Percentiles rank a stretch among this genome's conserved stretches.
Conservation (phyloP, 2,888 invertebrate genomes). For the Hirtodrosophila trivittata region DNA sequence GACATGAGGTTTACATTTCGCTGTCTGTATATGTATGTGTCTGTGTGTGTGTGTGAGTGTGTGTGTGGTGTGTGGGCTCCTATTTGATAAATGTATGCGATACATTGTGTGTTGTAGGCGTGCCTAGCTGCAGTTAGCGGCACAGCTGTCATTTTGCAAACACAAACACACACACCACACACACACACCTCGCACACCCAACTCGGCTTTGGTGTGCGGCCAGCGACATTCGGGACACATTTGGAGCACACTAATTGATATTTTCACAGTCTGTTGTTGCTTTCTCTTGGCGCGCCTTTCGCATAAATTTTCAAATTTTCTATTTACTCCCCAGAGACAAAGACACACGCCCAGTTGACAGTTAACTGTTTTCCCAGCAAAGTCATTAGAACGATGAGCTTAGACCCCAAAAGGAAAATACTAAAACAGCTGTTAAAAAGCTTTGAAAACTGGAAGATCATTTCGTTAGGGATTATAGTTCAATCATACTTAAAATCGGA, state of each 20-base stretch:
- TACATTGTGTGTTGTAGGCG: constrained; percentile 44
- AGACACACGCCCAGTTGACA: constrained; percentile 37
- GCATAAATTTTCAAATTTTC: constrained; percentile 53
- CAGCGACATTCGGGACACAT: constrained; percentile 68
- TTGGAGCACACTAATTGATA: constrained; percentile 72
- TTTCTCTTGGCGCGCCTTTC: constrained; percentile 45
- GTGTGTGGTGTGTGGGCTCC: neutral
- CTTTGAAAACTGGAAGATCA: no score
- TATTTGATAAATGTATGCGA: constrained; percentile 14
- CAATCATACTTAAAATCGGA: no score
- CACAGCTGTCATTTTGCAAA: constrained; percentile 44
- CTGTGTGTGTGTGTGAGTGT: constrained; percentile 5
- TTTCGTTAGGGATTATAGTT: no score
- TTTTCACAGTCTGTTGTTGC: constrained; percentile 43
- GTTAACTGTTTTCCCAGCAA: constrained; percentile 14
- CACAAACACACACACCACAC: constrained; percentile 23
- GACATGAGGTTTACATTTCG: constrained; percentile 50
- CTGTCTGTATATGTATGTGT: constrained; percentile 10
- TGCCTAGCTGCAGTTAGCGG: constrained; percentile 57
- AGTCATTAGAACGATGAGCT: constrained; percentile 39
- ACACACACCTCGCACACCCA: constrained; percentile 22
- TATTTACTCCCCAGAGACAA: constrained; percentile 22
- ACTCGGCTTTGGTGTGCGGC: constrained; percentile 12
- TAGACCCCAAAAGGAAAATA: neutral
- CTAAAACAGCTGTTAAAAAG: no score